Evolutionary conservation across 1,140 invertebrate species (phyloP).

Genomic region (Zelostemma sp.): DNA sequence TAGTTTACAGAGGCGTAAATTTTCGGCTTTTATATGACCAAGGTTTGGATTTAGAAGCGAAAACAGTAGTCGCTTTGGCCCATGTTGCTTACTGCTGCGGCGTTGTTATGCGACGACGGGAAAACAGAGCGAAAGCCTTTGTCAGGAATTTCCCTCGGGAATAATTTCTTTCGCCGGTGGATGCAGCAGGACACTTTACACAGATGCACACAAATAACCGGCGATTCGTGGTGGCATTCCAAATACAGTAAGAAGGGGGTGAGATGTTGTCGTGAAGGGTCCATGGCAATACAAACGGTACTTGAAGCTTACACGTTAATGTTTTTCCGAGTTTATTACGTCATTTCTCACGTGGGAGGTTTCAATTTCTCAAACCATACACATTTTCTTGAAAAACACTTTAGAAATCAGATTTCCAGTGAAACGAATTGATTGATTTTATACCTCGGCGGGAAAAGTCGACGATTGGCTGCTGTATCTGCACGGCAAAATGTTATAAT

Average conservation of each 20-base stretch:
- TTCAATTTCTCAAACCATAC: too few species aligned
- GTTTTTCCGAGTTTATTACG: slow-evolving; percentile 25
- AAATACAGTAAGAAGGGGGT: slow-evolving; percentile 42
- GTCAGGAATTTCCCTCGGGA: slow-evolving; percentile 55
- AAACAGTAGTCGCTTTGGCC: too few species aligned
- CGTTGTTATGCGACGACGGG: slow-evolving; percentile 26
- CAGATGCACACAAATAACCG: slow-evolving; percentile 55
- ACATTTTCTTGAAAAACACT: too few species aligned
- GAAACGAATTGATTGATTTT: too few species aligned
- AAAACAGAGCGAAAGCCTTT: slow-evolving; percentile 54
- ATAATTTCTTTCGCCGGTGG: slow-evolving; percentile 54
- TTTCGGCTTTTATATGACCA: too few species aligned
- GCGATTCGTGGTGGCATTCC: slow-evolving; percentile 54
- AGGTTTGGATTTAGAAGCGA: too few species aligned
- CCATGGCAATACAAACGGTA: slow-evolving; percentile 58
- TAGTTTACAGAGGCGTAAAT: too few species aligned
- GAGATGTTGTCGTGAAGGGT: slow-evolving; percentile 45
- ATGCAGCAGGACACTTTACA: slow-evolving; percentile 54
- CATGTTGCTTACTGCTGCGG: neutral
- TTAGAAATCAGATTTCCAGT: too few species aligned
- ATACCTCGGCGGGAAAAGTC: too few species aligned
- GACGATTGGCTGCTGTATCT: too few species aligned
- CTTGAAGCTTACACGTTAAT: slow-evolving; percentile 34
- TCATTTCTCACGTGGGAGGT: slow-evolving; percentile 2
- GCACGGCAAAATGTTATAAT: slow-evolving; percentile 18